A percentile compares a stretch with the other conserved stretches of the same genome.
Evolutionary conservation across 2,888 invertebrate species (phyloP).

Genomic region (Nemurella pictetii): DNA sequence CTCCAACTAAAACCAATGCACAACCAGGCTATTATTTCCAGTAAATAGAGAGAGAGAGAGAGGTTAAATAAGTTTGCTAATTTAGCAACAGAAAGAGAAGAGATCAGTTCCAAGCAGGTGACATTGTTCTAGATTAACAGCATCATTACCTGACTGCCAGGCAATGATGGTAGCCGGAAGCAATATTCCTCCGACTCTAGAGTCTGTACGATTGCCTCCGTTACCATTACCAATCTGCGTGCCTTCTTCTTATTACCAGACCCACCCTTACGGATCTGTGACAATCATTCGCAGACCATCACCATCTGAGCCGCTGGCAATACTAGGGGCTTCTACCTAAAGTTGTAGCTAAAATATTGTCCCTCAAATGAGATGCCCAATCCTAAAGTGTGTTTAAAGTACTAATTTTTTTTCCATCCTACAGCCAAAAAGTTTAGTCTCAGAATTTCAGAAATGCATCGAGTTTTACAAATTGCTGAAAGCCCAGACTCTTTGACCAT

Average conservation of each 20-base stretch:
- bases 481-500: too few relatives aligned
- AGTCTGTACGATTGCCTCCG: slow-evolving; percentile 36
- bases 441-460: too few relatives aligned
- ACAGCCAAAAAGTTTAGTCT: too few relatives aligned
- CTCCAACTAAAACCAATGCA: neutral
- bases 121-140: neutral
- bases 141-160: neutral
- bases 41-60: neutral
- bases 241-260: neutral
- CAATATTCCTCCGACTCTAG: slow-evolving; percentile 38
- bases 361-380: too few relatives aligned
- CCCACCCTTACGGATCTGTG: neutral
- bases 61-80: neutral
- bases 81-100: neutral
- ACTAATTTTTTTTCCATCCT: too few relatives aligned
- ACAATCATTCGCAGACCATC: neutral
- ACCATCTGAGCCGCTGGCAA: neutral
- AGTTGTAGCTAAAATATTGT: too few relatives aligned
- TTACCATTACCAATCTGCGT: slow-evolving; percentile 3
- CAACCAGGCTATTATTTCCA: slow-evolving; percentile 1
- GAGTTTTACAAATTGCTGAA: too few relatives aligned
- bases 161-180: neutral
- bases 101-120: neutral
- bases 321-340: too few relatives aligned
- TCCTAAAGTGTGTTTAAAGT: too few relatives aligned